Conservation (phyloP, 2,888 invertebrate species). For the Chrysodeixis includens region DNA sequence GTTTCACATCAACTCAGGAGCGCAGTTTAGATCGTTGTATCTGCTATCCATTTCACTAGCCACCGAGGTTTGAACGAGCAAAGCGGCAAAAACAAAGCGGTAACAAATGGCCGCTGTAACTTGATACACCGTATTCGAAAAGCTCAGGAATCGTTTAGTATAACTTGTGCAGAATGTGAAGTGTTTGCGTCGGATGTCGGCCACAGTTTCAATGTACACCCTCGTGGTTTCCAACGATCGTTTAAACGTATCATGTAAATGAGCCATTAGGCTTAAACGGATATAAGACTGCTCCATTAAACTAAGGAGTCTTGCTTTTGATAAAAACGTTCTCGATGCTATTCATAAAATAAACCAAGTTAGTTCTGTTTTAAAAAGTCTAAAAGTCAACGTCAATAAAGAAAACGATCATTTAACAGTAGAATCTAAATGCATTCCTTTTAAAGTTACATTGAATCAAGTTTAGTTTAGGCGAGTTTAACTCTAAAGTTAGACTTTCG, state of each 20-base stretch:
- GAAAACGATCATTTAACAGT: slow-evolving; percentile 10
- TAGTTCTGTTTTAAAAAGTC: slow-evolving; percentile 8
- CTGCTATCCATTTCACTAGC: slow-evolving; percentile 23
- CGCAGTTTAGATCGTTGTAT: slow-evolving; percentile 14
- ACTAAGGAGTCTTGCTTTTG: neutral
- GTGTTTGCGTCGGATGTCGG: neutral
- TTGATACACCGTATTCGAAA: slow-evolving; percentile 20
- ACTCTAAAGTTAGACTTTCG: neutral
- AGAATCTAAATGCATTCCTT: slow-evolving; percentile 11
- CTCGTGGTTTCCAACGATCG: neutral
- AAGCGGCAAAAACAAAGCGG: slow-evolving; percentile 31
- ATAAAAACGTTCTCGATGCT: slow-evolving; percentile 4
- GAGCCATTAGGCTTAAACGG: neutral
- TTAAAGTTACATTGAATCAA: neutral
- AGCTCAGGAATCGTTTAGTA: slow-evolving; percentile 27
- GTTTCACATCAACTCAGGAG: neutral
- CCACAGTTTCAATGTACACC: neutral
- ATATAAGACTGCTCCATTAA: neutral
- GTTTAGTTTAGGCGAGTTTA: neutral
- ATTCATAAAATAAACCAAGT: slow-evolving; percentile 14
- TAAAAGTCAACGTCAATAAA: slow-evolving; percentile 11
- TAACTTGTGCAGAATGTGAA: slow-evolving; percentile 9
- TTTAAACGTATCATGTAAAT: slow-evolving; percentile 11
- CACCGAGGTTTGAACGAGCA: neutral
- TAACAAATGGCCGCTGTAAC: slow-evolving; percentile 22